Evolutionary conservation across 2,113 vertebrate species (phyloP), one percentile per base, ranked within the genome.

Genomic region (Zosterops japonicus): DNA sequence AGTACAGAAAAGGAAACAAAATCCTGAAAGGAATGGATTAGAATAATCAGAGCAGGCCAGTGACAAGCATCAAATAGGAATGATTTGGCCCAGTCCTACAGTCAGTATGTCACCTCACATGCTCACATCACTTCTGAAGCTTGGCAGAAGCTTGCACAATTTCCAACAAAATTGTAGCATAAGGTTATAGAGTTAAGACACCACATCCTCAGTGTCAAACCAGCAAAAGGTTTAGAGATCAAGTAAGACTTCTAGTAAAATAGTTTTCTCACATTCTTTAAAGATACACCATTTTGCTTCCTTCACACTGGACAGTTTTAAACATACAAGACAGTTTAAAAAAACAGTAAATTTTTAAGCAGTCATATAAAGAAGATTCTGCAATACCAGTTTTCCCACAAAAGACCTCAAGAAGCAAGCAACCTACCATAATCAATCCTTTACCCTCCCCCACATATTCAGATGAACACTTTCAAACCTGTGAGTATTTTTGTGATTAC

Each of bases 121-220:
- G n/a, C 33, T 77, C 46, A 46, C 5, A 53, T 23, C 12, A 16
- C 18, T 80, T 83, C 33, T 65, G 49, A 61, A 55, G 35, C 39
- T 68, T 83, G 57, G n/a, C 33, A 89, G 53, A 80, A 60, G 12
- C 20, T 29, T 60, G 56, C 15, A 52, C 13, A 28, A 52, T 85
- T 91, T 75, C 74, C 65, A 87, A 12, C 6, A 1, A 12, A 74
- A 35, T 2, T 22, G 3, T 21, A 79, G 63, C 0, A 0, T 41
- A 50, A 65, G 12, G 15, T 49, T 35, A 42, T 35, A 42, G 8
- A n/a, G 8, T 6, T 59, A n/a, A 77, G 27, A 69, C 23, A 59
- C 31, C 46, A 49, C 3, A 17, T 49, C 53, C 22, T 69, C 23
- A 6, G 2, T 15, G 27, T 59, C 36, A 83, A 23, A 39, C 8